These are phyloP conservation scores for Eurystomus glaucurus DNA, from an alignment of 2,797 vertebrate species.

Conservation along the genomic window DNA sequence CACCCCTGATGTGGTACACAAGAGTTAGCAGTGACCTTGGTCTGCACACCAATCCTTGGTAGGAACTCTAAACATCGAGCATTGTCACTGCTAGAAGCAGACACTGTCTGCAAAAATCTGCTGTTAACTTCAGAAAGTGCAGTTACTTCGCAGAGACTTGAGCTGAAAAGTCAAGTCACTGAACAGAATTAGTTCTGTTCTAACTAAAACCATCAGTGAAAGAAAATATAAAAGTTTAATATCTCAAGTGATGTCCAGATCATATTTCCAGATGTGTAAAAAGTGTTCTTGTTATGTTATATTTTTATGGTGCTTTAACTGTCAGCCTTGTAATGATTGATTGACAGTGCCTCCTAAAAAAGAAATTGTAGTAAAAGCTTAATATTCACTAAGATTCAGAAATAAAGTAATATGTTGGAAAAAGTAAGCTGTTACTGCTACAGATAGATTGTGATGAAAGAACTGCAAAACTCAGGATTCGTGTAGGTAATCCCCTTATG, in stretches of 20 bases:
- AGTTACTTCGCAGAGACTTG: too few relatives aligned
- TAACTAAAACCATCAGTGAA: not conserved
- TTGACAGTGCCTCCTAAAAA: not conserved
- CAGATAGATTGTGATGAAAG: not conserved
- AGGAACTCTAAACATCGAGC: too few relatives aligned
- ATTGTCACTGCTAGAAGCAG: too few relatives aligned
- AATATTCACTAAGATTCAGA: not conserved
- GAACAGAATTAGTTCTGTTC: too few relatives aligned
- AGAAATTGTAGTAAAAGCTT: not conserved
- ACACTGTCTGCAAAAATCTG: too few relatives aligned
- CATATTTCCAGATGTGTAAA: not conserved
- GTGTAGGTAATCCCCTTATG: not conserved
- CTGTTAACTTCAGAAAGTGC: too few relatives aligned
- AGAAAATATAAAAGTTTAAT: not conserved
- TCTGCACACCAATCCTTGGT: too few relatives aligned
- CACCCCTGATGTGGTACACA: too few relatives aligned
- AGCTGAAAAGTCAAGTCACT: too few relatives aligned
- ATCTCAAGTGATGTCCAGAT: not conserved
- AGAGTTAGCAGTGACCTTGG: too few relatives aligned
- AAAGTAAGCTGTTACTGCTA: not conserved
- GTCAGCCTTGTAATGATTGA: not conserved
- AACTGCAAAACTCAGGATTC: not conserved
- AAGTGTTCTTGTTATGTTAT: fast-evolving
- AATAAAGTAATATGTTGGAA: not conserved
- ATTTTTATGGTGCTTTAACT: not conserved